Evolutionary conservation across 1,140 invertebrate genomes (phyloP).

Genomic region (Lordiphosa clarofinis): DNA sequence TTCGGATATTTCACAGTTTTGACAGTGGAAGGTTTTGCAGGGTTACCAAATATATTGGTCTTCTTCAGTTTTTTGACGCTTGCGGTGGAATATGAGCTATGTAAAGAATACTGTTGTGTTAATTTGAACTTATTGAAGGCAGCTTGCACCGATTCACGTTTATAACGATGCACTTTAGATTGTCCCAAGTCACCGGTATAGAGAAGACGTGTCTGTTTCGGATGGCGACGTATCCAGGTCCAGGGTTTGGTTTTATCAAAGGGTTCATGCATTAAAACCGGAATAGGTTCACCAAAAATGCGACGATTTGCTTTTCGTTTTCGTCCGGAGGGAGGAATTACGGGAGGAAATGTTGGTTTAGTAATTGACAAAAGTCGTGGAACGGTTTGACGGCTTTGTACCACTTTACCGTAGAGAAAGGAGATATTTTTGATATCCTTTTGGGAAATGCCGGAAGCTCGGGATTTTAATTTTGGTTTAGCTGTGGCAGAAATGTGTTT

Average conservation of each 20-base stretch:
- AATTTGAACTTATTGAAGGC: background rate
- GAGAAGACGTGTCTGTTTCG: constrained; percentile 1
- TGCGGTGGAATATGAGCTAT: background rate
- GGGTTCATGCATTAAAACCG: constrained; percentile 24
- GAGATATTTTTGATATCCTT: background rate
- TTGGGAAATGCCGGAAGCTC: no score
- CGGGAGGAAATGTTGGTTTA: no score
- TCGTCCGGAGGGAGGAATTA: no score
- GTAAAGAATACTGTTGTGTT: background rate
- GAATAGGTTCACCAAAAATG: constrained; percentile 4
- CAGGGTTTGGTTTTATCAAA: constrained; percentile 6
- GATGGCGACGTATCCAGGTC: constrained; percentile 25
- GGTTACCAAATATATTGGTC: no score
- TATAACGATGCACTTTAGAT: constrained; percentile 1
- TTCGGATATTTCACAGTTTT: no score
- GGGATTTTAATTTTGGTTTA: no score
- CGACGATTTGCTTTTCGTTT: no score
- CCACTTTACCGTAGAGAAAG: background rate
- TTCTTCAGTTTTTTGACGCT: background rate
- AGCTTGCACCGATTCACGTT: background rate
- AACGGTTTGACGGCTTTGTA: background rate
- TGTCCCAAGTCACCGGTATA: background rate
- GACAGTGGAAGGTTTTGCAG: no score
- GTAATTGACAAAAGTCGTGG: background rate
- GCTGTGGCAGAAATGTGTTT: no score